phyloP scores from a whole-genome alignment of 2,797 vertebrate species.

The Nannoperca obscura region DNA sequence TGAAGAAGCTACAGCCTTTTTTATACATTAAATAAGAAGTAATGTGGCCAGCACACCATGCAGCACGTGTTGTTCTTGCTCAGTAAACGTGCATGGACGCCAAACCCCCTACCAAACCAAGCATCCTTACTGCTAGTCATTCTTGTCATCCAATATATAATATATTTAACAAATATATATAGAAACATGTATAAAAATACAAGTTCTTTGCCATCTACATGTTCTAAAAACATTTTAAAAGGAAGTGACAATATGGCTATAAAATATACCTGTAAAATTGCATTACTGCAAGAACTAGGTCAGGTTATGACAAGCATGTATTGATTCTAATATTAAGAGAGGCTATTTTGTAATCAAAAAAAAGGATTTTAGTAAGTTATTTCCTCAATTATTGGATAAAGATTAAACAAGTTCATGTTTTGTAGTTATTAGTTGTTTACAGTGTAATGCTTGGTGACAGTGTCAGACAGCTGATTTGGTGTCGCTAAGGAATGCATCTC shows the following conservation, averaged over 20 bases:
- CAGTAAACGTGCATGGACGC: conserved; percentile 86
- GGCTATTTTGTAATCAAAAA: conserved; percentile 87
- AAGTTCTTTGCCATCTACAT: conserved; percentile 79
- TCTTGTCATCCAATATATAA: conserved; percentile 78
- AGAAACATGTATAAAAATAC: conserved; percentile 76
- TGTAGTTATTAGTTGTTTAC: conserved; percentile 87
- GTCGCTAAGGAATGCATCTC: conserved; percentile 74
- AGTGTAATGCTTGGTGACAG: conserved; percentile 80
- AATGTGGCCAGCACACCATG: conserved; percentile 73
- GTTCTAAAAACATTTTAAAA: conserved; percentile 77
- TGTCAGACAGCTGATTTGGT: conserved; percentile 75
- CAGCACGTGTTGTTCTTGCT: conserved; percentile 80
- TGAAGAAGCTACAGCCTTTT: conserved; percentile 71
- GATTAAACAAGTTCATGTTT: conserved; percentile 82
- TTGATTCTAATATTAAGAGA: conserved; percentile 83
- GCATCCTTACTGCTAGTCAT: conserved; percentile 78
- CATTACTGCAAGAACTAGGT: conserved; percentile 81
- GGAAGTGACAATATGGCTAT: conserved; percentile 77
- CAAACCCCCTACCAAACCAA: conserved; percentile 72
- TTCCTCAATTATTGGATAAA: conserved; percentile 84
- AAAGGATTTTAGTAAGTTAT: conserved; percentile 86
- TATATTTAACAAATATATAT: conserved; percentile 80
- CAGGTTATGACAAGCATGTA: conserved; percentile 87
- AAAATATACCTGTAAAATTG: conserved; percentile 82
- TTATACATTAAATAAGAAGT: conserved; percentile 72